A percentile compares a stretch with the other conserved stretches of the same genome.
Evolutionary conservation across 1,140 invertebrate species (phyloP).

Genomic region (Drosophila lowei): DNA sequence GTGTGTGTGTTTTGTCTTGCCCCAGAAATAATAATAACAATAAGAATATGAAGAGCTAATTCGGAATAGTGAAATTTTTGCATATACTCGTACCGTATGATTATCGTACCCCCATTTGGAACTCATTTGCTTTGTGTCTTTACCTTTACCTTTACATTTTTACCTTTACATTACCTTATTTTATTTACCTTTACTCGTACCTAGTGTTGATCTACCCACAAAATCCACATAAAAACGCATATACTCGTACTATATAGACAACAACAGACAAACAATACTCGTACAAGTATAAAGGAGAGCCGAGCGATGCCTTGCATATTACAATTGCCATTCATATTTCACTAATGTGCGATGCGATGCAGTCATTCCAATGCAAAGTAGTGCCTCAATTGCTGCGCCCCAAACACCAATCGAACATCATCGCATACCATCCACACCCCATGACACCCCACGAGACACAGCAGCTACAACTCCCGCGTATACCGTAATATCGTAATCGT

Average conservation of each 20-base stretch:
- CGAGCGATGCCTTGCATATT: constrained; percentile 27
- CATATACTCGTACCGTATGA: constrained; percentile 49
- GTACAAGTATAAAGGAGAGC: constrained; percentile 25
- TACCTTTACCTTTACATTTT: constrained; percentile 17
- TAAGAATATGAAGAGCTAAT: constrained; percentile 64
- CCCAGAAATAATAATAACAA: constrained; percentile 28
- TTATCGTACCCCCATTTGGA: constrained; percentile 47
- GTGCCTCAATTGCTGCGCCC: constrained; percentile 39
- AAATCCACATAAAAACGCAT: constrained; percentile 1
- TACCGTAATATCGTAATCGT: constrained; percentile 57
- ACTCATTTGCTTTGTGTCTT: constrained; percentile 78
- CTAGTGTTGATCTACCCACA: constrained; percentile 57
- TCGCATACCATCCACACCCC: no score
- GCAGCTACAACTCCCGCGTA: constrained; percentile 18
- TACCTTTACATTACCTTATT: constrained; percentile 30
- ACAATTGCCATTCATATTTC: constrained; percentile 58
- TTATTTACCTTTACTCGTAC: constrained; percentile 20
- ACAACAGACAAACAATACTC: constrained; percentile 11
- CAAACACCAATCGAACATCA: constrained; percentile 20
- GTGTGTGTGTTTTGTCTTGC: constrained; percentile 62
- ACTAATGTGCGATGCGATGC: constrained; percentile 47
- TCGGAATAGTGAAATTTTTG: constrained; percentile 69
- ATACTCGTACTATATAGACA: constrained; percentile 6
- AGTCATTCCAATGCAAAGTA: constrained; percentile 63
- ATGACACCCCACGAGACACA: background rate